Evolutionary conservation across 2,888 invertebrate genomes (phyloP).

Genomic region (Sepiola atlantica): DNA sequence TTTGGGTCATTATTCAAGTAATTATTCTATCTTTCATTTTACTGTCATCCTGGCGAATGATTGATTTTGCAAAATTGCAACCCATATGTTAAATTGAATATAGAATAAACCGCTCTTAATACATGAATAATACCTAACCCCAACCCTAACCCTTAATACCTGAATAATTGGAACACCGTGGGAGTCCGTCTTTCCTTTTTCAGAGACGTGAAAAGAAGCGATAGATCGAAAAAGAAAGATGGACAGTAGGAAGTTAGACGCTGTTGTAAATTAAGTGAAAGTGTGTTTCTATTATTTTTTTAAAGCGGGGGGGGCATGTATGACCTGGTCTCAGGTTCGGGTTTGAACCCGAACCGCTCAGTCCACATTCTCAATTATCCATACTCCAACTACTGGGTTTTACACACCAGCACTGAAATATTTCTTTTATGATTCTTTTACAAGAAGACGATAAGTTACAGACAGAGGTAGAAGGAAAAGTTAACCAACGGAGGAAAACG

Average conservation of each 20-base stretch:
- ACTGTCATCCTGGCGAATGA: not conserved
- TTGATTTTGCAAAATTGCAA: not conserved
- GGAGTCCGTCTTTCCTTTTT: not conserved
- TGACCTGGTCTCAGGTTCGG: not conserved
- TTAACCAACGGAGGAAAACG: not conserved
- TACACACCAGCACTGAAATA: not conserved
- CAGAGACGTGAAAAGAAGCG: not conserved
- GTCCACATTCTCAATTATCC: not conserved
- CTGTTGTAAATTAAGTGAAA: not conserved
- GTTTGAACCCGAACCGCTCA: not conserved
- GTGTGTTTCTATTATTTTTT: no score
- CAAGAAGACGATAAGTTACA: not conserved
- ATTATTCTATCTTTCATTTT: constrained; percentile 22
- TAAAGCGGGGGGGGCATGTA: not conserved
- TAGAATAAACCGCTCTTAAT: constrained; percentile 32
- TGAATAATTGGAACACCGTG: not conserved
- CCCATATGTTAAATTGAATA: constrained; percentile 14
- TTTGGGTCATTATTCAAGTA: not conserved
- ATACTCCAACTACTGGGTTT: not conserved
- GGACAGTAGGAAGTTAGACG: not conserved
- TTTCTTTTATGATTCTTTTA: not conserved
- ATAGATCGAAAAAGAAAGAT: not conserved
- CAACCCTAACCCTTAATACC: no score
- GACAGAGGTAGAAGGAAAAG: not conserved
- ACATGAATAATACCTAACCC: not conserved